phyloP scores from a whole-genome alignment of 2,888 invertebrate species.

The Malthinus seriepunctatus region DNA sequence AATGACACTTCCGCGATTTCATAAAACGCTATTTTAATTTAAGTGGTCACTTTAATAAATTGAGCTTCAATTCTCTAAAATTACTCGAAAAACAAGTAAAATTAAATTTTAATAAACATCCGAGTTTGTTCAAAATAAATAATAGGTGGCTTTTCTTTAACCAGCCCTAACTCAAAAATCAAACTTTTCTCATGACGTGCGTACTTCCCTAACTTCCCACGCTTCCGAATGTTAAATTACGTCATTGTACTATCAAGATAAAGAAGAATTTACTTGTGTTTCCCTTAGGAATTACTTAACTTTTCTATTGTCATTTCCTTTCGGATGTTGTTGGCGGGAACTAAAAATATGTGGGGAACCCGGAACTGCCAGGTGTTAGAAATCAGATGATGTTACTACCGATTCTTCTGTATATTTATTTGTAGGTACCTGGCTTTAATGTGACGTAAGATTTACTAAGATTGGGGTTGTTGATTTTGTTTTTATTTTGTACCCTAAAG shows the following conservation, averaged over 20 bases:
- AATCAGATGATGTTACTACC: conserved; percentile 9
- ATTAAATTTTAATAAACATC: no score
- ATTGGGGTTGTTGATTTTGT: no score
- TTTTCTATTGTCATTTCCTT: conserved; percentile 16
- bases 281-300: conserved; percentile 23
- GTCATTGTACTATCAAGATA: conserved; percentile 16
- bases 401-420: background rate
- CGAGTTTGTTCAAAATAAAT: no score
- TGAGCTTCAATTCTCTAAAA: no score
- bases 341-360: conserved; percentile 23
- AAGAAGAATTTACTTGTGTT: conserved; percentile 20
- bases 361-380: conserved; percentile 28
- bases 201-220: conserved; percentile 23
- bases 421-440: background rate
- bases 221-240: conserved; percentile 16
- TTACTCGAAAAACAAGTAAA: no score
- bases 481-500: no score
- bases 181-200: conserved; percentile 15
- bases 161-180: background rate
- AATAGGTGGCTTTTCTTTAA: no score
- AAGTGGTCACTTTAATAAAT: no score
- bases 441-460: no score
- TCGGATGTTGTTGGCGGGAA: conserved; percentile 25
- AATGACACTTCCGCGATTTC: background rate
- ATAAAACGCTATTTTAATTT: conserved; percentile 1